Percentiles rank a stretch among this genome's conserved stretches.
These are phyloP conservation scores for Eumacrocentrus americanus DNA, from an alignment of 2,888 invertebrate species.

Conservation along the genomic window DNA sequence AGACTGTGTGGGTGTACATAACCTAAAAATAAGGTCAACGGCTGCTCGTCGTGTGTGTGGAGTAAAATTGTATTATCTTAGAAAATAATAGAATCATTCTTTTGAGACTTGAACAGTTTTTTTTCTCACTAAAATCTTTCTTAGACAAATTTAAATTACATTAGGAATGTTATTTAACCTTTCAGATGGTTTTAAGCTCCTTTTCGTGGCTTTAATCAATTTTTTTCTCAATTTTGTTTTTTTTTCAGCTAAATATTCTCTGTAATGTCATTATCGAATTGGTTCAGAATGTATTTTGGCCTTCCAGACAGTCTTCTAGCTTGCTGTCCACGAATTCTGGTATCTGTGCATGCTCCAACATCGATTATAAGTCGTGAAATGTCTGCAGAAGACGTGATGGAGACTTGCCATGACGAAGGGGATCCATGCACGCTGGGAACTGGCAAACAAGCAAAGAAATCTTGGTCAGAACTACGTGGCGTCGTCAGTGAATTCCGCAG, in stretches of 20 bases:
- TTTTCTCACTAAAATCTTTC: too few relatives aligned
- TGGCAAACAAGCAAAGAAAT: slow-evolving; percentile 52
- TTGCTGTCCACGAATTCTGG: not conserved
- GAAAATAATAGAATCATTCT: not conserved
- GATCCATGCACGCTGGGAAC: slow-evolving; percentile 31
- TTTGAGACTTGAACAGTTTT: not conserved
- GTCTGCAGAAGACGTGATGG: slow-evolving; percentile 38
- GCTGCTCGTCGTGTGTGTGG: too few relatives aligned
- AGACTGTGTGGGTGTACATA: slow-evolving; percentile 31
- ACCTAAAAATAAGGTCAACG: slow-evolving; percentile 40
- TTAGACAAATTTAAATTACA: too few relatives aligned
- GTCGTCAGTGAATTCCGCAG: slow-evolving; percentile 82
- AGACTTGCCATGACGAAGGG: slow-evolving; percentile 42
- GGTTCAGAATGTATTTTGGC: not conserved
- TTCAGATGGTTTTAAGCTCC: too few relatives aligned
- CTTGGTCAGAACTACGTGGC: slow-evolving; percentile 81
- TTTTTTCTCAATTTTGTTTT: too few relatives aligned
- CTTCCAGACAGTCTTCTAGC: not conserved
- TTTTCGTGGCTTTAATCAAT: too few relatives aligned
- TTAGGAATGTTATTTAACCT: too few relatives aligned
- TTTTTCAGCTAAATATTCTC: too few relatives aligned
- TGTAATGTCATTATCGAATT: too few relatives aligned
- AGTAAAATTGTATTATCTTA: not conserved
- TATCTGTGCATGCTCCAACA: not conserved
- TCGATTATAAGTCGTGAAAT: not conserved